Evolutionary conservation across 2,888 invertebrate species (phyloP).

Genomic region (Gisinianus flammeolus): DNA sequence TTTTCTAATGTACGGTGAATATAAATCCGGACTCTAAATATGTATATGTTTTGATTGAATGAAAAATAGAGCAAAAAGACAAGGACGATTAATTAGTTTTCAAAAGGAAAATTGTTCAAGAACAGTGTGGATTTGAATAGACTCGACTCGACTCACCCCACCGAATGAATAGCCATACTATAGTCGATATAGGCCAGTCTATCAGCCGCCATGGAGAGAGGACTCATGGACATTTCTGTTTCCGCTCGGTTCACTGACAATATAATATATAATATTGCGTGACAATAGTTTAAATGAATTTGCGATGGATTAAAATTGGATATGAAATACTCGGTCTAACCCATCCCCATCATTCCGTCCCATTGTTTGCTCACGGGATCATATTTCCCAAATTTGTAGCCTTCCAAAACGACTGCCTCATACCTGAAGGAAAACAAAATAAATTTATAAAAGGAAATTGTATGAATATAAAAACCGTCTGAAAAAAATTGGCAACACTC

Average conservation of each 20-base stretch:
- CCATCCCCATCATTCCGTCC: slow-evolving; percentile 48
- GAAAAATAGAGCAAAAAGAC: no score
- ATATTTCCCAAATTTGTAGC: slow-evolving; percentile 43
- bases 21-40: slow-evolving; percentile 24
- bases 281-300: no score
- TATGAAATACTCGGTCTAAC: no score
- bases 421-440: slow-evolving; percentile 22
- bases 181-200: slow-evolving; percentile 36
- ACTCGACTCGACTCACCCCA: no score
- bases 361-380: slow-evolving; percentile 40
- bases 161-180: slow-evolving; percentile 8
- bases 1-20: slow-evolving; percentile 21
- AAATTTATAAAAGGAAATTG: not conserved
- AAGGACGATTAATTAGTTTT: no score
- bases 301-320: no score
- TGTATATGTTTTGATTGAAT: no score
- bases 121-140: no score
- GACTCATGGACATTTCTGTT: slow-evolving; percentile 39
- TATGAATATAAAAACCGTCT: not conserved
- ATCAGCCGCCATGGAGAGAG: slow-evolving; percentile 42
- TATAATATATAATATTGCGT: no score
- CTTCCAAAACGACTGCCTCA: slow-evolving; percentile 30
- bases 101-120: no score
- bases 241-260: slow-evolving; percentile 28
- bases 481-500: not conserved